These are phyloP conservation scores for Phymatocera aterrima DNA, from an alignment of 2,888 invertebrate species.

Conservation along the genomic window DNA sequence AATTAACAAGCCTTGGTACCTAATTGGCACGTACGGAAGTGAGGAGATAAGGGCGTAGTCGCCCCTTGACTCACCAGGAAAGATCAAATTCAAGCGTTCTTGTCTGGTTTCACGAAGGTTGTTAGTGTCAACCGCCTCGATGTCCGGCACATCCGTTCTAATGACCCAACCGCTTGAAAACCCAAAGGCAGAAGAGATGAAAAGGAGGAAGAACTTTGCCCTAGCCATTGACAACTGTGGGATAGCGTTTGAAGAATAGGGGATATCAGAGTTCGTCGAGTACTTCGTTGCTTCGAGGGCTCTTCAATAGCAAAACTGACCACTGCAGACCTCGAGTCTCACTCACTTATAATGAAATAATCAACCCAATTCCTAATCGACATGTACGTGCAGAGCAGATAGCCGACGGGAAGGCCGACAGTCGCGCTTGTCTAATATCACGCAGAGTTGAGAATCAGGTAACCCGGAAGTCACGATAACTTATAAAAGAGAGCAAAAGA, in stretches of 20 bases:
- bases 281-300: not conserved
- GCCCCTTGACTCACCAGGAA: slow-evolving; percentile 59
- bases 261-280: slow-evolving; percentile 7
- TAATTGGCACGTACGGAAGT: slow-evolving; percentile 17
- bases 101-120: slow-evolving; percentile 44
- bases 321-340: slow-evolving; percentile 8
- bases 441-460: not conserved
- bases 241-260: not conserved
- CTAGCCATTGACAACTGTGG: slow-evolving; percentile 17
- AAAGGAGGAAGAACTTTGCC: not conserved
- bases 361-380: slow-evolving; percentile 41
- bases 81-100: slow-evolving; percentile 57
- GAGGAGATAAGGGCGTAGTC: not conserved
- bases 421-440: not conserved
- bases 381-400: slow-evolving; percentile 10
- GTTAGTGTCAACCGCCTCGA: slow-evolving; percentile 46
- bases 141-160: slow-evolving; percentile 40
- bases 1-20: slow-evolving; percentile 32
- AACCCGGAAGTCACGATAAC: slow-evolving; percentile 24
- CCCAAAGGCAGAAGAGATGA: slow-evolving; percentile 23
- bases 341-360: slow-evolving; percentile 35
- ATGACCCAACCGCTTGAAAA: slow-evolving; percentile 50
- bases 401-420: not conserved
- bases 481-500: not conserved
- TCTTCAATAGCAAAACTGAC: slow-evolving; percentile 22